Evolutionary conservation across 2,113 vertebrate genomes (phyloP).

Genomic region (Petroica traversi): DNA sequence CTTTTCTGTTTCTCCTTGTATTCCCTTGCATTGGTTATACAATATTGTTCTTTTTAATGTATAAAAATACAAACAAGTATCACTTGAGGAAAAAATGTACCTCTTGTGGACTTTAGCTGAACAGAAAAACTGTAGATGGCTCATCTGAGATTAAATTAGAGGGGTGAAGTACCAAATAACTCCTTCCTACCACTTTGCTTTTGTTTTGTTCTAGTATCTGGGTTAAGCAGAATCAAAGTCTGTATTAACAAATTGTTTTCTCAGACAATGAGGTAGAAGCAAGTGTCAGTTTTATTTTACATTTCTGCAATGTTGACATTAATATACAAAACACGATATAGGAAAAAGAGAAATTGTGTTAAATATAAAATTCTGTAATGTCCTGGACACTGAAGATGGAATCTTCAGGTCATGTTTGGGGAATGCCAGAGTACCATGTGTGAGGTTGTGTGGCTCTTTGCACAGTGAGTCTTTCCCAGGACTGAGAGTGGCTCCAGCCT

Average conservation of each 20-base stretch:
- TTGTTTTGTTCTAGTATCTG: neutral
- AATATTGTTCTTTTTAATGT: neutral
- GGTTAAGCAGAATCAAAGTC: neutral
- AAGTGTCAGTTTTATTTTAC: constrained; percentile 45
- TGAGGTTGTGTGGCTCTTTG: neutral
- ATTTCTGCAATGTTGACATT: constrained; percentile 12
- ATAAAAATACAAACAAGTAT: neutral
- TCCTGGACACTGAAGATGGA: neutral
- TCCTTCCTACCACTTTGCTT: neutral
- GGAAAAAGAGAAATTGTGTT: neutral
- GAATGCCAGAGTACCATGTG: constrained; percentile 10
- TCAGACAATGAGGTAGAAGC: neutral
- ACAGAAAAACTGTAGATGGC: neutral
- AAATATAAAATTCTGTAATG: constrained; percentile 18
- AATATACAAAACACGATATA: neutral
- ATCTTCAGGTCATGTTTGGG: neutral
- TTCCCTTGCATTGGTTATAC: neutral
- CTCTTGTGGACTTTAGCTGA: neutral
- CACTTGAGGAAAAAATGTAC: neutral
- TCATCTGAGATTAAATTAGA: neutral
- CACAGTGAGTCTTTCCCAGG: neutral
- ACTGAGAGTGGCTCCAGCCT: neutral
- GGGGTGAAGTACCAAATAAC: neutral
- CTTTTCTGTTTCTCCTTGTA: neutral
- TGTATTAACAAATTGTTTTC: neutral